phyloP scores from a whole-genome alignment of 2,888 invertebrate genomes.

The Morinoia aosen region DNA sequence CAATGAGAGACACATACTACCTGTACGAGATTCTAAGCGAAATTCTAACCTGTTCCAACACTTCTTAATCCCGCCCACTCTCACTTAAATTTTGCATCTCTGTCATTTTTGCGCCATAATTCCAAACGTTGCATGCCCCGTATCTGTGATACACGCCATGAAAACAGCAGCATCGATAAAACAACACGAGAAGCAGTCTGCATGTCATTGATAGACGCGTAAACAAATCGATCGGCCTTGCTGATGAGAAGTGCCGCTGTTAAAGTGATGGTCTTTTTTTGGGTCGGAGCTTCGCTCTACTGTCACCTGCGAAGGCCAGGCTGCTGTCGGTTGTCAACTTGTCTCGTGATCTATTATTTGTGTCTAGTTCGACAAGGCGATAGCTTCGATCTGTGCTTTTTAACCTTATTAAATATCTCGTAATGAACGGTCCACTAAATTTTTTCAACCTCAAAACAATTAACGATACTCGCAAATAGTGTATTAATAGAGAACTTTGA shows the following conservation, averaged over 20 bases:
- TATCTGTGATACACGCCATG: background rate
- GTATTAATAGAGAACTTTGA: too few relatives aligned
- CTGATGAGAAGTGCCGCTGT: background rate
- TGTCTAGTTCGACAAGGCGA: background rate
- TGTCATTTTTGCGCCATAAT: background rate
- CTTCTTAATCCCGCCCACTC: background rate
- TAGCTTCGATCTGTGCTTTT: background rate
- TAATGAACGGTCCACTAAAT: too few relatives aligned
- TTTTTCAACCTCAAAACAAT: too few relatives aligned
- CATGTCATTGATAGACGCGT: background rate
- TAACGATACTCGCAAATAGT: too few relatives aligned
- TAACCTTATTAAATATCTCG: too few relatives aligned
- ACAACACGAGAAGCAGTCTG: background rate
- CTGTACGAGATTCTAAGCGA: background rate
- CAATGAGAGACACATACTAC: background rate
- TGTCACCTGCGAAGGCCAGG: background rate
- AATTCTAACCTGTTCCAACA: background rate
- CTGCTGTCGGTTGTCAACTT: background rate
- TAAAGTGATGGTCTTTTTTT: background rate
- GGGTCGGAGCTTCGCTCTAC: too few relatives aligned
- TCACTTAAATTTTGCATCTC: background rate
- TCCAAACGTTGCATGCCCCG: background rate
- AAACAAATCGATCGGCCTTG: background rate
- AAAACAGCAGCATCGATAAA: background rate
- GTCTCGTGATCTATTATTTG: background rate